Conservation (phyloP, 2,888 invertebrate species). For the Helobdella robusta region DNA sequence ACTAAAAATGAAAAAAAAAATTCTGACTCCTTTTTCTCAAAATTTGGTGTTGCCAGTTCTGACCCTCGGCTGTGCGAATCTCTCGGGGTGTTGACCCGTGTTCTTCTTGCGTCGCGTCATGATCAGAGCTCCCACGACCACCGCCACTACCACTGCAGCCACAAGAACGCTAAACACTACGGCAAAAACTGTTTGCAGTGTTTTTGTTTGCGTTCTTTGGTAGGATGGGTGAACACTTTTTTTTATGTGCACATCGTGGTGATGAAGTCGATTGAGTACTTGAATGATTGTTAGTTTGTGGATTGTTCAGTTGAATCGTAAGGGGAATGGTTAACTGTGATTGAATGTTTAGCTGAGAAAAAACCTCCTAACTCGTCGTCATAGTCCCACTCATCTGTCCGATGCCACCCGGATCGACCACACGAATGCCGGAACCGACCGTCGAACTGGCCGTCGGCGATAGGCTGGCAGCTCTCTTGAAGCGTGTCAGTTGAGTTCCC, state of each 20-base stretch:
- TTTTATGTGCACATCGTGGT: background rate
- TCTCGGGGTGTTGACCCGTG: background rate
- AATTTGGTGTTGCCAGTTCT: too few species aligned
- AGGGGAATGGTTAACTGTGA: too few species aligned
- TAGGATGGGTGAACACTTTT: background rate
- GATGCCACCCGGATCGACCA: constrained; percentile 12
- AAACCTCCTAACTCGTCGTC: too few species aligned
- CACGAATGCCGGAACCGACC: constrained; percentile 8
- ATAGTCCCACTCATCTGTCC: too few species aligned
- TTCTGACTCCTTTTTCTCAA: too few species aligned
- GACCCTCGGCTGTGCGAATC: constrained; percentile 10
- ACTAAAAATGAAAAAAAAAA: background rate
- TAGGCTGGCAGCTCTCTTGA: constrained; percentile 5
- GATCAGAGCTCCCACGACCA: constrained; percentile 1
- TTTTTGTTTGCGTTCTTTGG: background rate
- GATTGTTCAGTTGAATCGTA: too few species aligned
- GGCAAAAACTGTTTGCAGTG: background rate
- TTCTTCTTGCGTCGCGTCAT: background rate
- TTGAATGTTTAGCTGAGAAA: too few species aligned
- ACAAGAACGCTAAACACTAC: constrained; percentile 13
- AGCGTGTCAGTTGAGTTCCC: background rate
- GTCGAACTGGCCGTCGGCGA: background rate
- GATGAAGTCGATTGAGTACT: background rate
- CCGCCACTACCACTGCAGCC: background rate
- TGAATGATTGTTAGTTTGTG: background rate